Evolutionary conservation across 2,797 vertebrate genomes (phyloP).

Genomic region (Graptemys geographica): DNA sequence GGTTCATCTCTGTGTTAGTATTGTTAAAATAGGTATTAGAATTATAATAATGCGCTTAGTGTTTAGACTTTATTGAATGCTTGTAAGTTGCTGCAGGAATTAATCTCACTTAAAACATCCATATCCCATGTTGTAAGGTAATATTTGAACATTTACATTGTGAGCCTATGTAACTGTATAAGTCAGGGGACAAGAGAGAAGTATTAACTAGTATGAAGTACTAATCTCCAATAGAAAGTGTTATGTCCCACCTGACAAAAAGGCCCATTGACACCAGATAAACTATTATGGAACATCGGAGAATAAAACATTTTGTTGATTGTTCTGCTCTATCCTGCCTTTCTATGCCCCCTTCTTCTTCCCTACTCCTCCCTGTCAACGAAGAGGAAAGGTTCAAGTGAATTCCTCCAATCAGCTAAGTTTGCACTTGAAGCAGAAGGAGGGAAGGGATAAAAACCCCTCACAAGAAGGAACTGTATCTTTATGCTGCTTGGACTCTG

Average conservation of each 20-base stretch:
- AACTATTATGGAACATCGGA: too few species aligned
- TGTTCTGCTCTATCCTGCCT: background rate
- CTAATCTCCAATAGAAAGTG: background rate
- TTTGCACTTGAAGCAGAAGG: background rate
- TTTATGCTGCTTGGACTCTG: background rate
- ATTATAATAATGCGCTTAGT: background rate
- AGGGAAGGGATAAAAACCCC: background rate
- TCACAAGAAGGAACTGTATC: background rate
- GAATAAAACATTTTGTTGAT: too few species aligned
- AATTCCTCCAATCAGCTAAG: background rate
- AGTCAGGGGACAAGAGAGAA: background rate
- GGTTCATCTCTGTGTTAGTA: background rate
- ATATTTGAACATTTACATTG: too few species aligned
- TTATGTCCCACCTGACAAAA: background rate
- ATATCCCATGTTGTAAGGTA: too few species aligned
- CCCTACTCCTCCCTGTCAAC: background rate
- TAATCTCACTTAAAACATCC: background rate
- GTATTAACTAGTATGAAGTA: background rate
- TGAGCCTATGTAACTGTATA: too few species aligned
- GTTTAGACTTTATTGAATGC: background rate
- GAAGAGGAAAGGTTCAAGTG: background rate
- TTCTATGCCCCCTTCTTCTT: background rate
- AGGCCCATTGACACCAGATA: background rate
- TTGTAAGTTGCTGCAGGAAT: background rate
- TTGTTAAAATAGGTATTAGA: background rate